phyloP scores from a whole-genome alignment of 2,113 vertebrate species.

The Pogonocichla stellata region DNA sequence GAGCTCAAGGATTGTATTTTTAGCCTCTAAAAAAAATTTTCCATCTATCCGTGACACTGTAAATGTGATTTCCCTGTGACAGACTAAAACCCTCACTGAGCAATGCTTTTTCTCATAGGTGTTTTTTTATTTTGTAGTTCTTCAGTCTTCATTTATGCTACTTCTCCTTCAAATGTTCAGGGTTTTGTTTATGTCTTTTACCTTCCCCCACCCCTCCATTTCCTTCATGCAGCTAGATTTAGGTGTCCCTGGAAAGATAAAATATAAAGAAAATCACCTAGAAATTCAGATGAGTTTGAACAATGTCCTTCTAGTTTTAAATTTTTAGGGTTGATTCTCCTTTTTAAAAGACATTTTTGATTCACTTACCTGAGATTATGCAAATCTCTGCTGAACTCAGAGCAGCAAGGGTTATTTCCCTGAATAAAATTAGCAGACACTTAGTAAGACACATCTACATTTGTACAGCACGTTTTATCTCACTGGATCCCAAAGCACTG shows the following conservation, averaged over 20 bases:
- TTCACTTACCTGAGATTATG: conserved; percentile 45
- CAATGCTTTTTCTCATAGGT: neutral
- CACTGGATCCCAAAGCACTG: neutral
- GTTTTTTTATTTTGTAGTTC: neutral
- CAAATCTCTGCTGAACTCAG: conserved; percentile 7
- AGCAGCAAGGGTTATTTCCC: conserved; percentile 23
- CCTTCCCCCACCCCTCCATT: neutral
- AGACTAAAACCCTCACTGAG: neutral
- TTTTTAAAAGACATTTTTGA: conserved; percentile 19
- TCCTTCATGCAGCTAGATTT: neutral
- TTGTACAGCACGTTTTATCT: neutral
- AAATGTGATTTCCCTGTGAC: neutral
- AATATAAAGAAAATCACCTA: neutral
- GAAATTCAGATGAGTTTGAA: neutral
- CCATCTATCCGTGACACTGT: neutral
- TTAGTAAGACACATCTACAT: conserved; percentile 1
- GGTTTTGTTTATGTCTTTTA: neutral
- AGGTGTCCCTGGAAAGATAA: neutral
- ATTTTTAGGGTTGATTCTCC: neutral
- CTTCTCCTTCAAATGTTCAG: conserved; percentile 31
- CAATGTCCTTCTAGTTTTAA: neutral
- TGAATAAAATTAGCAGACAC: conserved; percentile 46
- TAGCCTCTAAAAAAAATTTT: neutral
- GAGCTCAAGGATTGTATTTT: neutral
- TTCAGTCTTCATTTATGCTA: conserved; percentile 28